These are phyloP conservation scores for Rattus norvegicus DNA, from an alignment of 2,113 vertebrate genomes.

Conservation along the genomic window DNA sequence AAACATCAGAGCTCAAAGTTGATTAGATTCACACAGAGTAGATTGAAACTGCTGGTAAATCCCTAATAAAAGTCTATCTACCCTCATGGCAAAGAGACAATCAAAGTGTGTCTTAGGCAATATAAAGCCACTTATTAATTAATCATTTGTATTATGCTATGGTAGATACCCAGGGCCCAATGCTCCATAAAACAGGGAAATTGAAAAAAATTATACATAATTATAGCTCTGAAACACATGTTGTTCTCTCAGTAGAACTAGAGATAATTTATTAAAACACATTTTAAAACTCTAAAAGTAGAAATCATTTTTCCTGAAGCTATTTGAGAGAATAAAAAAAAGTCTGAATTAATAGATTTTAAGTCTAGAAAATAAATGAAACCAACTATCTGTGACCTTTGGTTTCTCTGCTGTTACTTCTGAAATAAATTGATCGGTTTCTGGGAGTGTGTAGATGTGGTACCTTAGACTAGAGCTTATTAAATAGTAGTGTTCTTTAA, in stretches of 20 bases:
- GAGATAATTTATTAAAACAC: slow-evolving; percentile 64
- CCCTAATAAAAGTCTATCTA: background rate
- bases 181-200: slow-evolving; percentile 62
- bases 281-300: slow-evolving; percentile 62
- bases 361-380: slow-evolving; percentile 70
- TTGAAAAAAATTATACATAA: slow-evolving; percentile 62
- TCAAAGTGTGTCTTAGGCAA: background rate
- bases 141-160: slow-evolving; percentile 42
- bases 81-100: background rate
- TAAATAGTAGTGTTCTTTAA: slow-evolving; percentile 42
- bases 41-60: slow-evolving; percentile 12
- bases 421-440: slow-evolving; percentile 58
- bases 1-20: slow-evolving; percentile 15
- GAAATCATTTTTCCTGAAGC: slow-evolving; percentile 35
- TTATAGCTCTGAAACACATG: slow-evolving; percentile 47
- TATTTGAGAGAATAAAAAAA: slow-evolving; percentile 20
- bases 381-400: slow-evolving; percentile 59
- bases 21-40: background rate
- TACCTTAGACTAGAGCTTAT: slow-evolving; percentile 8
- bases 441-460: background rate
- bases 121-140: slow-evolving; percentile 64
- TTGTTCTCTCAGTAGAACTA: slow-evolving; percentile 62
- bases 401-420: slow-evolving; percentile 12
- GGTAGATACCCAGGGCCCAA: slow-evolving; percentile 55
- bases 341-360: slow-evolving; percentile 62